Base-by-base conservation (phyloP, 2,888 invertebrate species). In the Oxyteleia sp. region DNA sequence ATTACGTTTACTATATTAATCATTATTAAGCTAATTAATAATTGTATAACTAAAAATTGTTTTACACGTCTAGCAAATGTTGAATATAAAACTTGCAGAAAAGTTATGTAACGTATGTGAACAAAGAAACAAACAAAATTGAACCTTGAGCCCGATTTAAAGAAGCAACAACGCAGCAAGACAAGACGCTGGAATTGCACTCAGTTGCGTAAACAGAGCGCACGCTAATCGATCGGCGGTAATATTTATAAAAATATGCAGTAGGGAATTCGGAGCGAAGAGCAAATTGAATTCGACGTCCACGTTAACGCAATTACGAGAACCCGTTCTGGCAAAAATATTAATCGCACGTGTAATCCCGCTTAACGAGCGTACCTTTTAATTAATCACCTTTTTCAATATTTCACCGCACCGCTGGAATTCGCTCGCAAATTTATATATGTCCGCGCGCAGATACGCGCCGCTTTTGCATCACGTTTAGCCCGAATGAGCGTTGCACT, bases 311-410 rank as follows among this genome's bases (percentile, higher is more conserved):
- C 88, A 90, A 91, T 90, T 91, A 90, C 87, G 86, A 84, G 84
- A 84, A 75, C 80, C 85, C 85, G 88, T 86, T 84, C 84, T 80
- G 82, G 85, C 87, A 88, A 90, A 90, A 90, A 90, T 90, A 89
- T 89, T 90, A 89, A 89, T 91, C 90, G 90, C 88, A 88, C 88
- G 89, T 89, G 89, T 90, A 90, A 91, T 90, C 88, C 90, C 87
- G 89, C 86, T 91, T 90, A 89, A 90, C 90, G 89, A 89, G 89
- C 87, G 88, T 87, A 88, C 88, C 90, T 90, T 91, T 90, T 90
- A 88, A 90, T 90, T 89, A 90, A 89, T 90, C 89, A 87, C 88
- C 88, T 84, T 88, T 89, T 88, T 88, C 90, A 88, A 89, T 90
- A 89, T 89, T 89, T 89, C 87, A 85, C 71, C 80, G 84, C 76